These are phyloP conservation scores for Apteryx mantelli DNA, from an alignment of 2,113 vertebrate species.

Conservation along the genomic window DNA sequence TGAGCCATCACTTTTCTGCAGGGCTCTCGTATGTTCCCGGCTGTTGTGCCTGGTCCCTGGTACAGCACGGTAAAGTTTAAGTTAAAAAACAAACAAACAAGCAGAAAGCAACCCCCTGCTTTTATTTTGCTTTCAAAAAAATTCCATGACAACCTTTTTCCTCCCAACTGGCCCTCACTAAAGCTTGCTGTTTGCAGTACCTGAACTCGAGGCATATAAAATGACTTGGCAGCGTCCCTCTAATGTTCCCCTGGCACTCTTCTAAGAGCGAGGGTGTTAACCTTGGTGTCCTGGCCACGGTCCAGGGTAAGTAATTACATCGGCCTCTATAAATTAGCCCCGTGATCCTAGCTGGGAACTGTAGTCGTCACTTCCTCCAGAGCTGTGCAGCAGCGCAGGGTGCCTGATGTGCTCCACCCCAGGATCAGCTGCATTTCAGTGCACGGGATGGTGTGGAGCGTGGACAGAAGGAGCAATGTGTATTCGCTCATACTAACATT, in stretches of 20 bases:
- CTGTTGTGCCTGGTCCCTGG: neutral
- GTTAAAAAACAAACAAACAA: neutral
- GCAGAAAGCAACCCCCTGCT: neutral
- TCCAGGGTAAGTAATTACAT: conserved; percentile 55
- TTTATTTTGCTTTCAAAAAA: neutral
- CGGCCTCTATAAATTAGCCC: neutral
- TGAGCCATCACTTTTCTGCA: neutral
- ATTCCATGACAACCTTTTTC: neutral
- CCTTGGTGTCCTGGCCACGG: conserved; percentile 15
- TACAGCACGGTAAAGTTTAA: neutral
- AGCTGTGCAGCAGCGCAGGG: accelerated
- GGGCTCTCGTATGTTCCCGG: neutral
- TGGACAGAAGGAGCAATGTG: accelerated
- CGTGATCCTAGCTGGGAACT: neutral
- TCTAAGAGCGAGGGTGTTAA: neutral
- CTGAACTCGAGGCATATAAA: neutral
- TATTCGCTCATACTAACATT: accelerated
- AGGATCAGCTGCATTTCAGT: accelerated
- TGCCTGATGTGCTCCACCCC: accelerated
- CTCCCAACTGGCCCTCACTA: neutral
- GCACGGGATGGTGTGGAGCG: accelerated
- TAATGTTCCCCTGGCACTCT: neutral
- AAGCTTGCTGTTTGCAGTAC: neutral
- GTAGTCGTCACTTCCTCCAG: neutral
- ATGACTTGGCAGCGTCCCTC: conserved; percentile 24